Conservation (phyloP, 2,113 vertebrate species). For the Phalacrocorax brasilianus region DNA sequence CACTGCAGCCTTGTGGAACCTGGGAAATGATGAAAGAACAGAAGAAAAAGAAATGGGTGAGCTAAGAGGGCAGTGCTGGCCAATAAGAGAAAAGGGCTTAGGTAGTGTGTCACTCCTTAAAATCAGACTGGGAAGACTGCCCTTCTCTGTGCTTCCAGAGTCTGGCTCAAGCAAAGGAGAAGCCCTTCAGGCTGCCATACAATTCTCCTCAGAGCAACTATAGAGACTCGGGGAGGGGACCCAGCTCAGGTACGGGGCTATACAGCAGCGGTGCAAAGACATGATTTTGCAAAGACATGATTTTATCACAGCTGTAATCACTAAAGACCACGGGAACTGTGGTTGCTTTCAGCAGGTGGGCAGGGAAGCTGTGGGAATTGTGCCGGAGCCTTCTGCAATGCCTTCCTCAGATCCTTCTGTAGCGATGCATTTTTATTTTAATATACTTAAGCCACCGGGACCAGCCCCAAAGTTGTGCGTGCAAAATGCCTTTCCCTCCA, state of each 20-base stretch:
- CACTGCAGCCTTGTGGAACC: background rate
- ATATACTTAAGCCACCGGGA: background rate
- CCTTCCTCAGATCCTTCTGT: background rate
- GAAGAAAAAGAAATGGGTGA: background rate
- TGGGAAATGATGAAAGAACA: background rate
- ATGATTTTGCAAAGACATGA: background rate
- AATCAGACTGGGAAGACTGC: background rate
- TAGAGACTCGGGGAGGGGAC: background rate
- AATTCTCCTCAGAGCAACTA: background rate
- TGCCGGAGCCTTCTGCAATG: background rate
- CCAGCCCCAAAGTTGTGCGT: background rate
- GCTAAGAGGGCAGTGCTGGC: background rate
- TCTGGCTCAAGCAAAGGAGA: background rate
- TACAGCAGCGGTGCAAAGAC: background rate
- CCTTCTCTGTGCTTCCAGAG: background rate
- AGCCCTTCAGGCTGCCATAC: background rate
- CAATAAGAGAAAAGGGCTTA: background rate
- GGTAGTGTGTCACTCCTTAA: background rate
- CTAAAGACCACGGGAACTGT: background rate
- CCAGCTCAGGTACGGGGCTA: background rate
- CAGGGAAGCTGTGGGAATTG: background rate
- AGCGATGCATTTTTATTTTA: background rate
- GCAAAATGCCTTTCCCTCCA: slow-evolving; percentile 11
- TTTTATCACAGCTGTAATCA: background rate
- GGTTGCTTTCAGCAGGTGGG: background rate